Conservation (phyloP, 2,797 vertebrate species). For the Leptodactylus fallax region DNA sequence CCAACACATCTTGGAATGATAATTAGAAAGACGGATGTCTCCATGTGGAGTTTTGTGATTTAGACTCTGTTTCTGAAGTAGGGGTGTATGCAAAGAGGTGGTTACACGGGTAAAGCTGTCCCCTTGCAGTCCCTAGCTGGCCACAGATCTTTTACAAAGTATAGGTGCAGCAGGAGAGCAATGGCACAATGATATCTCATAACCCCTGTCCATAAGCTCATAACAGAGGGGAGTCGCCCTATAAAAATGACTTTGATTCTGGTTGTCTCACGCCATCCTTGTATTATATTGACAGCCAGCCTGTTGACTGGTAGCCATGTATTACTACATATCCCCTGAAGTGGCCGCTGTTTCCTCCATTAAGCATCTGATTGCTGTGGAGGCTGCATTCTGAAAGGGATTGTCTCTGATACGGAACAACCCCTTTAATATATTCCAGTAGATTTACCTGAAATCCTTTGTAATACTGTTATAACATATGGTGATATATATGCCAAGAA, state of each 20-base stretch:
- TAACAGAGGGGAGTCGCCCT: background rate
- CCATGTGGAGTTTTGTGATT: slow-evolving; percentile 6
- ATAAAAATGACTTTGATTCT: background rate
- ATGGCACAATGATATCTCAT: background rate
- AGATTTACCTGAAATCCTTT: background rate
- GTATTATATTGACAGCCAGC: background rate
- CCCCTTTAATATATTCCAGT: background rate
- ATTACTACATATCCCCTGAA: too few species aligned
- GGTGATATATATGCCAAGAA: too few species aligned
- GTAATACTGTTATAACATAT: background rate
- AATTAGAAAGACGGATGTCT: slow-evolving; percentile 14
- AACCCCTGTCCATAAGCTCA: background rate
- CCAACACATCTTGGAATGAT: slow-evolving; percentile 51
- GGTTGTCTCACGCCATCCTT: background rate
- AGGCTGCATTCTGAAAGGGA: too few species aligned
- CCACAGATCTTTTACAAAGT: too few species aligned
- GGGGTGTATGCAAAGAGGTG: too few species aligned
- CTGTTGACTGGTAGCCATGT: too few species aligned
- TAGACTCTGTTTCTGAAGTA: background rate
- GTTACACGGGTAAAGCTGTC: too few species aligned
- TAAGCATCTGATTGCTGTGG: too few species aligned
- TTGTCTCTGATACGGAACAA: too few species aligned
- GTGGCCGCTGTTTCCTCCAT: too few species aligned
- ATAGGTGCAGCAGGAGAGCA: too few species aligned
- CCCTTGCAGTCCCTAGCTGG: too few species aligned